phyloP scores from a whole-genome alignment of 2,797 vertebrate species.

The Labroides dimidiatus region DNA sequence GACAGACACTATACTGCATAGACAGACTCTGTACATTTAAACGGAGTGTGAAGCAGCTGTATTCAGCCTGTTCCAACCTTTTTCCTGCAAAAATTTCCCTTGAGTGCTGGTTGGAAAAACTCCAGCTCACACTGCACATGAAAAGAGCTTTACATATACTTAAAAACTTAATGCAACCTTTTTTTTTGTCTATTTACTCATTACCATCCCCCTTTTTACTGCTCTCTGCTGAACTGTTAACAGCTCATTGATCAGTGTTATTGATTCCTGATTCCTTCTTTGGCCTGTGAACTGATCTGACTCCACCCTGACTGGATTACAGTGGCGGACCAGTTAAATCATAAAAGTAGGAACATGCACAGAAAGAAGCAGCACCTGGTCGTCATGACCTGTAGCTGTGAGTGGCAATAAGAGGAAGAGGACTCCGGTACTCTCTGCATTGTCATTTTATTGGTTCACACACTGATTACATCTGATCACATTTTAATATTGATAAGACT shows the following conservation, averaged over 20 bases:
- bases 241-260: neutral
- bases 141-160: too few relatives aligned
- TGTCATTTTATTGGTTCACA: conserved; percentile 80
- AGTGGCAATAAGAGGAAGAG: conserved; percentile 6
- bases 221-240: too few relatives aligned
- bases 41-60: too few relatives aligned
- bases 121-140: too few relatives aligned
- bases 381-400: neutral
- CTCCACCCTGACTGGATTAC: conserved; percentile 16
- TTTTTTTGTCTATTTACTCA: too few relatives aligned
- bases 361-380: neutral
- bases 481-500: conserved; percentile 71
- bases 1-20: too few relatives aligned
- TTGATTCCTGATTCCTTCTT: neutral
- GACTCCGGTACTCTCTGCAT: conserved; percentile 27
- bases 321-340: neutral
- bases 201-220: too few relatives aligned
- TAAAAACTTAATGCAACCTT: too few relatives aligned
- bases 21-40: too few relatives aligned
- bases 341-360: neutral
- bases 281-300: neutral
- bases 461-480: conserved; percentile 81
- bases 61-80: too few relatives aligned
- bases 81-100: too few relatives aligned
- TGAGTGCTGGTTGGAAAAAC: too few relatives aligned